Percentiles rank a stretch among this genome's conserved stretches.
phyloP scores from a whole-genome alignment of 2,113 vertebrate species.

The Actinemys pallida region DNA sequence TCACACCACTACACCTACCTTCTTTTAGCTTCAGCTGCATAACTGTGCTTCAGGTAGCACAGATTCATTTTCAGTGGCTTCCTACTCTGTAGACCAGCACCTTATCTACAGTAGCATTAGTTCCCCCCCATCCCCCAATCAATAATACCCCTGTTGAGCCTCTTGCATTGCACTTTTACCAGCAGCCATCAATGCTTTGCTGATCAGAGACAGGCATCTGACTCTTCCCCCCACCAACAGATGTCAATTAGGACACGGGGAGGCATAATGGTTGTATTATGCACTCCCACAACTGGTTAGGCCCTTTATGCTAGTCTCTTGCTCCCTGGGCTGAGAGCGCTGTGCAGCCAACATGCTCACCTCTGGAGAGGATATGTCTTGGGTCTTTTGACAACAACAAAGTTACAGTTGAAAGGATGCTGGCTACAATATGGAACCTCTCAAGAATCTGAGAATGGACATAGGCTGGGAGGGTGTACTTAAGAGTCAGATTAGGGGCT shows the following conservation, averaged over 20 bases:
- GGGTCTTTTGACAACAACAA: neutral
- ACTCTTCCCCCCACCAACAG: neutral
- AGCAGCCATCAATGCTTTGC: neutral
- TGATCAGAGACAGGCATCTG: neutral
- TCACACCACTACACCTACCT: neutral
- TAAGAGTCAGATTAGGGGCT: neutral
- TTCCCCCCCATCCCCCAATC: neutral
- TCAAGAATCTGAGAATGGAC: neutral
- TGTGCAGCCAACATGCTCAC: neutral
- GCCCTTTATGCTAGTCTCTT: neutral
- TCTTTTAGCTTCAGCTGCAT: neutral
- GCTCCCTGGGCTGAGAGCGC: neutral
- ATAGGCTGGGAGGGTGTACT: neutral
- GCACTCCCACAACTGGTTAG: neutral
- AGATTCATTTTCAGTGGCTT: conserved; percentile 23
- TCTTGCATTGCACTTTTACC: neutral
- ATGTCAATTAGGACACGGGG: neutral
- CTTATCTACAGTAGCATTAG: neutral
- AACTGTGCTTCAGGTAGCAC: conserved; percentile 10
- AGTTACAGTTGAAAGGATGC: neutral
- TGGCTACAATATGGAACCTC: conserved; percentile 5
- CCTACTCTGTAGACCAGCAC: conserved; percentile 39
- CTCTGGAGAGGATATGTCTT: neutral
- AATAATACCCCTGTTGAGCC: neutral
- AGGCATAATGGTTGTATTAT: neutral